phyloP scores from a whole-genome alignment of 1,140 invertebrate species.

The Octopus sinensis region DNA sequence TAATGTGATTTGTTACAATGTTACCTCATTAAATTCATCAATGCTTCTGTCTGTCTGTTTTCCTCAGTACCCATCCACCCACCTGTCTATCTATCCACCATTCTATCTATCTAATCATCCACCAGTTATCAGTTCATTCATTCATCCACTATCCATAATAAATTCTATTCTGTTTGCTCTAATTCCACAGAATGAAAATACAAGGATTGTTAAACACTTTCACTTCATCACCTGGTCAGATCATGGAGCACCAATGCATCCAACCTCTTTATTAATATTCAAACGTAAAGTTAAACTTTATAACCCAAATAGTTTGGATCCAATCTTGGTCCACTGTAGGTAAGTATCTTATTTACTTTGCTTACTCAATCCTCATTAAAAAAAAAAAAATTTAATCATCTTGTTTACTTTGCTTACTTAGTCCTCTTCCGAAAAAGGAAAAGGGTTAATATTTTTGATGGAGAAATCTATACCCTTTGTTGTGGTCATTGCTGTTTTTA shows the following conservation, averaged over 20 bases:
- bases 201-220: constrained; percentile 64
- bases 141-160: too few species aligned
- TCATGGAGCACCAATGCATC: constrained; percentile 66
- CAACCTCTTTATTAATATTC: constrained; percentile 65
- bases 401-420: too few species aligned
- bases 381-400: too few species aligned
- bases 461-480: too few species aligned
- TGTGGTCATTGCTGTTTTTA: too few species aligned
- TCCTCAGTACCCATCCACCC: neutral
- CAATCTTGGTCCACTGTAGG: constrained; percentile 55
- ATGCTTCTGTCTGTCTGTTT: constrained; percentile 43
- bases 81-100: neutral
- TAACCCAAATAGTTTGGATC: constrained; percentile 43
- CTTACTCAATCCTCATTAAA: too few species aligned
- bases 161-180: constrained; percentile 12
- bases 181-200: constrained; percentile 53
- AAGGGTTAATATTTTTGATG: too few species aligned
- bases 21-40: too few species aligned
- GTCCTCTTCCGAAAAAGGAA: too few species aligned
- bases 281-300: constrained; percentile 60
- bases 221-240: constrained; percentile 69
- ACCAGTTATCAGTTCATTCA: too few species aligned
- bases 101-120: too few species aligned
- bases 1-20: too few species aligned
- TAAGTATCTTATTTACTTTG: neutral